Conservation (phyloP, 2,888 invertebrate species). For the Rhorus exstirpatorius region DNA sequence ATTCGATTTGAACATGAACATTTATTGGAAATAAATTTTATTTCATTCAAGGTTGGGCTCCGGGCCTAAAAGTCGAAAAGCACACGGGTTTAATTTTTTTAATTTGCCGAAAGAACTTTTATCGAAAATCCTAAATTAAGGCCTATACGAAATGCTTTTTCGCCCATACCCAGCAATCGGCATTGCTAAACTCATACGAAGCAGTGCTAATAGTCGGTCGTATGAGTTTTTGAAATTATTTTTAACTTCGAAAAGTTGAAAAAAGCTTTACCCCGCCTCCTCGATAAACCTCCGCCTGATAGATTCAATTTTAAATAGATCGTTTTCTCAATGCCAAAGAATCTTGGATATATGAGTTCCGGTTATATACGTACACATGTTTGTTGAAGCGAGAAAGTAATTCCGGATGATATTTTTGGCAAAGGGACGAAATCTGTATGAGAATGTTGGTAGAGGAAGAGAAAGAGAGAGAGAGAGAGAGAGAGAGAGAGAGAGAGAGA, state of each 20-base stretch:
- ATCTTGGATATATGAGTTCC: conserved; percentile 28
- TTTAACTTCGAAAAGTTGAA: no score
- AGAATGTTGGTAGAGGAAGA: not conserved
- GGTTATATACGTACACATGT: not conserved
- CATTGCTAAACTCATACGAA: no score
- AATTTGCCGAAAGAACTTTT: no score
- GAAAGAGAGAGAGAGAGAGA: not conserved
- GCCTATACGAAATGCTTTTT: no score
- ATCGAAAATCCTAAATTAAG: no score
- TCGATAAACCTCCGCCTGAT: not conserved
- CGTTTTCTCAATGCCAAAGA: not conserved
- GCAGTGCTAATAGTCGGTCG: no score
- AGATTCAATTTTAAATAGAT: not conserved
- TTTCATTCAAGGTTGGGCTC: not conserved
- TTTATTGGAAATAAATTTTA: not conserved
- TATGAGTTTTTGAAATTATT: no score
- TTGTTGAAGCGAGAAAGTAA: conserved; percentile 44
- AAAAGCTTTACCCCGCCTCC: no score
- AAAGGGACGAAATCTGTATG: conserved; percentile 23
- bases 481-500: not conserved
- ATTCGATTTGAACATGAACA: not conserved
- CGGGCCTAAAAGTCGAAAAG: no score
- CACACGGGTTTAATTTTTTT: no score
- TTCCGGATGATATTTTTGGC: conserved; percentile 36
- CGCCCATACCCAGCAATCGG: no score